A percentile compares a stretch with the other conserved stretches of the same genome.
phyloP scores from a whole-genome alignment of 2,888 invertebrate species.

The Oscheius onirici region DNA sequence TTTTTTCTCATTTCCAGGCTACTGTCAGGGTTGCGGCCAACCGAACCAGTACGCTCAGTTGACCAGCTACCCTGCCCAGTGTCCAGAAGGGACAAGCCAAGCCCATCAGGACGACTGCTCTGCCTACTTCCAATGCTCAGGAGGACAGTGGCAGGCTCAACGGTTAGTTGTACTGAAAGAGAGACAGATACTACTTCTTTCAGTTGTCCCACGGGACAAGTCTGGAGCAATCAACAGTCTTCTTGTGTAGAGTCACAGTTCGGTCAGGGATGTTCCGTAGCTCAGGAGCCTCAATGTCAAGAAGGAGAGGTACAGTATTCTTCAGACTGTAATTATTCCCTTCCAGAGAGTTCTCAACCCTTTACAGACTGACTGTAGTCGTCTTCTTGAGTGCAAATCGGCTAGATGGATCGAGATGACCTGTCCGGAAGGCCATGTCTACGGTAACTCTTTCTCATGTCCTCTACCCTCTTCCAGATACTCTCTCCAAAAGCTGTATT shows the following conservation, averaged over 20 bases:
- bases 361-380: neutral
- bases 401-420: conserved; percentile 23
- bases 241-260: neutral
- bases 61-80: neutral
- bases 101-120: conserved; percentile 16
- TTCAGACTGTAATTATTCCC: neutral
- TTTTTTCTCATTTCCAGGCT: no score
- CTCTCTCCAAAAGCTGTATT: neutral
- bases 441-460: conserved; percentile 4
- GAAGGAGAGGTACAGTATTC: conserved; percentile 13
- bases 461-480: conserved; percentile 5
- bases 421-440: conserved; percentile 25
- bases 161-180: no score
- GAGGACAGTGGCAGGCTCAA: neutral
- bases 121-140: conserved; percentile 6
- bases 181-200: neutral
- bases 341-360: conserved; percentile 18
- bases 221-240: neutral
- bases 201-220: neutral
- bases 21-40: conserved; percentile 2
- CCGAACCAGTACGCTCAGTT: neutral
- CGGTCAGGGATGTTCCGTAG: conserved; percentile 1
- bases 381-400: conserved; percentile 23
- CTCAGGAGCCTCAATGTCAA: conserved; percentile 13
- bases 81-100: neutral